Percentiles rank a stretch among this genome's conserved stretches.
phyloP scores from a whole-genome alignment of 2,888 invertebrate species.

The Syritta pipiens region DNA sequence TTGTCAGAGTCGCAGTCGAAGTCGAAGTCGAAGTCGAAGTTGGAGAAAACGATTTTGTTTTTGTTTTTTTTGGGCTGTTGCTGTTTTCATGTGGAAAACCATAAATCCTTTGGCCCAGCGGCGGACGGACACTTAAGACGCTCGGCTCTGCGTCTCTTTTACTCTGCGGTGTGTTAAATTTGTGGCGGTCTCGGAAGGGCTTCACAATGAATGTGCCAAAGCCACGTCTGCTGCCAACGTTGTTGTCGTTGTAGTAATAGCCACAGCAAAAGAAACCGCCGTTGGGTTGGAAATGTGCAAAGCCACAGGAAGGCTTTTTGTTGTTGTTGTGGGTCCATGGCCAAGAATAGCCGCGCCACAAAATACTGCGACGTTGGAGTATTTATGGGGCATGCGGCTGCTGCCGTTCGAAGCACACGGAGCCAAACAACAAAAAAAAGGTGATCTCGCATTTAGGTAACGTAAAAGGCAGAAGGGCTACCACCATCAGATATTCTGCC shows the following conservation, averaged over 20 bases:
- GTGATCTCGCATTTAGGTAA: constrained; percentile 51
- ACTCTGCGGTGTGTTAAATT: constrained; percentile 65
- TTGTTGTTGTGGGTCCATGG: constrained; percentile 25
- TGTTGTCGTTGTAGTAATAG: constrained; percentile 62
- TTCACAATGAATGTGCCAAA: constrained; percentile 64
- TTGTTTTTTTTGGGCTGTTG: background rate
- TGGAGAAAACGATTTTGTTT: constrained; percentile 22
- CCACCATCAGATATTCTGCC: constrained; percentile 11
- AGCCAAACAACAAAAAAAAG: constrained; percentile 8
- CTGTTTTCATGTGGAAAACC: constrained; percentile 26
- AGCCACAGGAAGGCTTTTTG: constrained; percentile 39
- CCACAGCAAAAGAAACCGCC: constrained; percentile 64
- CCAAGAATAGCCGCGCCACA: constrained; percentile 53
- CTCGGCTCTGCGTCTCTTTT: constrained; percentile 8
- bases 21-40: background rate
- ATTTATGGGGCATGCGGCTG: constrained; percentile 65
- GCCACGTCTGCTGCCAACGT: constrained; percentile 58
- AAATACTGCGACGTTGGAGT: constrained; percentile 66
- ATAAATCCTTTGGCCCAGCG: constrained; percentile 65
- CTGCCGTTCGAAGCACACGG: constrained; percentile 38
- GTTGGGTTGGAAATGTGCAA: constrained; percentile 57
- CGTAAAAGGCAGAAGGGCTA: constrained; percentile 51
- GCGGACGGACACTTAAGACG: constrained; percentile 63
- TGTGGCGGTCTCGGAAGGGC: constrained; percentile 59
- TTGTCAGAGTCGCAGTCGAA: constrained; percentile 35